Percentiles rank a stretch among this genome's conserved stretches.
Conservation (phyloP, 2,113 vertebrate genomes). For the Equus przewalskii region DNA sequence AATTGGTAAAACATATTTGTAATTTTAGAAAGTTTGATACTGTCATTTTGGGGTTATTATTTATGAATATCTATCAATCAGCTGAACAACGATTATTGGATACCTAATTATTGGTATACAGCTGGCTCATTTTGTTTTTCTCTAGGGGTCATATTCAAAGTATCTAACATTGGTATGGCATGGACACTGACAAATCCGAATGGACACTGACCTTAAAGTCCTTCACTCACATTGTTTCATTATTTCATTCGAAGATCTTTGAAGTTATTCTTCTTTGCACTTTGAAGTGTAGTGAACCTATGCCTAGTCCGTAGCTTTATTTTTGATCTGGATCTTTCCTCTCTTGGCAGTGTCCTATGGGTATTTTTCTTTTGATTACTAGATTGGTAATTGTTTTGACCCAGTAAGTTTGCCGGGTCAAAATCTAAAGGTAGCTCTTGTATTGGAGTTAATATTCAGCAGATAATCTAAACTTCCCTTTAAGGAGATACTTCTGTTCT, state of each 20-base stretch:
- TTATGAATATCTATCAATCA: background rate
- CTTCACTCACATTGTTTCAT: background rate
- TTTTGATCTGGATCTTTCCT: background rate
- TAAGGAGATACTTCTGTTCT: background rate
- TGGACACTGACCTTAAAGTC: background rate
- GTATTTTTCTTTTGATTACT: background rate
- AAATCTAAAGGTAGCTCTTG: background rate
- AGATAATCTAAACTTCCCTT: background rate
- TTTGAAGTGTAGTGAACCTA: background rate
- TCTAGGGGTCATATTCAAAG: background rate
- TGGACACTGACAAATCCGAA: background rate
- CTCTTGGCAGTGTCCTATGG: background rate
- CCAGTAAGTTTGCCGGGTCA: background rate
- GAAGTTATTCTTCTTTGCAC: background rate
- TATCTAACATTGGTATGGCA: background rate
- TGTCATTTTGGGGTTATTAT: background rate
- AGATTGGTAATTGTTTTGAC: constrained; percentile 12
- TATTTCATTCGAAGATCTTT: constrained; percentile 2
- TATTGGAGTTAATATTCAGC: background rate
- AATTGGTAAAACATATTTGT: background rate
- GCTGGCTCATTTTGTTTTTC: background rate
- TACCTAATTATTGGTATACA: background rate
- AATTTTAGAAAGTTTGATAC: background rate
- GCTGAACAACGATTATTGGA: background rate
- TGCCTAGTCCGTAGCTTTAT: background rate